Percentiles rank a stretch among this genome's conserved stretches.
phyloP scores from a whole-genome alignment of 2,797 vertebrate species.

The Hyperoplus lanceolatus region DNA sequence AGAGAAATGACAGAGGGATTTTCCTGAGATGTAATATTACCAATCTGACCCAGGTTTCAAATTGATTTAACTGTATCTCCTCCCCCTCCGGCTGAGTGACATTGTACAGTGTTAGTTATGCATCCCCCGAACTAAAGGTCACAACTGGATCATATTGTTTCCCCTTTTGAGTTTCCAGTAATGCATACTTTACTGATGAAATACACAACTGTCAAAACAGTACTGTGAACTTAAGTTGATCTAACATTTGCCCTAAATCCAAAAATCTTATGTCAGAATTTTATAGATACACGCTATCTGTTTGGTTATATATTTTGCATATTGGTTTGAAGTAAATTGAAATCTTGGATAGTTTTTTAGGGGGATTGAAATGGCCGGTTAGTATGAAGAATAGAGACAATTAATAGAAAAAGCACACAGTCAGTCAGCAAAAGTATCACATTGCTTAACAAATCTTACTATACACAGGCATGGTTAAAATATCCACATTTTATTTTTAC shows the following conservation, averaged over 20 bases:
- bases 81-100: conserved; percentile 24
- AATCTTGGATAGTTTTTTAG: too few relatives aligned
- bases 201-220: not conserved
- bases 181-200: not conserved
- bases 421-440: not conserved
- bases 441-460: not conserved
- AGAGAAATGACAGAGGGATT: conserved; percentile 48
- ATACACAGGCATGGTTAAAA: not conserved
- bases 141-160: not conserved
- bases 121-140: not conserved
- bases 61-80: conserved; percentile 38
- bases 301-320: not conserved
- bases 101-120: not conserved
- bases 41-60: conserved; percentile 55
- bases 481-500: not conserved
- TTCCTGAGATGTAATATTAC: conserved; percentile 68
- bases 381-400: not conserved
- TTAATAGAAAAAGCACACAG: conserved; percentile 1
- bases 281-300: not conserved
- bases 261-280: not conserved
- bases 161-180: not conserved
- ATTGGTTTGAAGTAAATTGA: not conserved
- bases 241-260: not conserved
- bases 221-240: not conserved
- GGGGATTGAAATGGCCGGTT: too few relatives aligned